Base-by-base conservation (phyloP, 2,888 invertebrate genomes). In the Pecten maximus region DNA sequence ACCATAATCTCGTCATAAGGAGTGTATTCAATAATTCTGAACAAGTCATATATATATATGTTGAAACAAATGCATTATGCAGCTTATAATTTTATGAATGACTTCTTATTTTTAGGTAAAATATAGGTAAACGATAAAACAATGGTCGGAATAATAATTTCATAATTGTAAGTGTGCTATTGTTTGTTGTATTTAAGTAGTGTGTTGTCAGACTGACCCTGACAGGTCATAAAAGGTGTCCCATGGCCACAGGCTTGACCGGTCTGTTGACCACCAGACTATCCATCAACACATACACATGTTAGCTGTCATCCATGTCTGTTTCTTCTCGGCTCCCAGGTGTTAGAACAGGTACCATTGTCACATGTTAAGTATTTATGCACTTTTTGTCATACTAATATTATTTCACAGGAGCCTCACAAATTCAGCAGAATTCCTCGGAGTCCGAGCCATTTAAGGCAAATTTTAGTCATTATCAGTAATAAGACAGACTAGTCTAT, bases 141-240 rank as follows among this genome's bases (percentile, higher is more conserved):
- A 44, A 44, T 44, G n/a, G n/a, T n/a, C n/a, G n/a, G n/a, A n/a
- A n/a, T n/a, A n/a, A n/a, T n/a, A 44, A 12, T 44, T 44, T 10
- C 12, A 44, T 44, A 44, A 44, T 6, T n/a, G 4, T 0, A 3
- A 60, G 19, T 60, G 12, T 19, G 19, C 19, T 54, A 54, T 2
- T 54, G 50, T 54, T 19, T 23, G 2, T 19, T 12, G 50, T 54
- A 23, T 54, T 19, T 54, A 16, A 6, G 74, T 35, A 74, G 35
- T 19, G 74, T 19, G 19, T 74, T 74, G 74, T 74, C 74, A 74
- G 8, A 35, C 74, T 74, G 74, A 74, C 74, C 74, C 35, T 74
- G 74, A 74, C 74, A 74, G 74, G 74, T 74, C 19, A 74, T 74
- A 74, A 74, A 74, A 35, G 74, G 60, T 35, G 74, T 35, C 74